Percentiles rank a stretch among this genome's conserved stretches.
These are phyloP conservation scores for Heliconius hewitsoni DNA, from an alignment of 1,140 invertebrate species.

Conservation along the genomic window DNA sequence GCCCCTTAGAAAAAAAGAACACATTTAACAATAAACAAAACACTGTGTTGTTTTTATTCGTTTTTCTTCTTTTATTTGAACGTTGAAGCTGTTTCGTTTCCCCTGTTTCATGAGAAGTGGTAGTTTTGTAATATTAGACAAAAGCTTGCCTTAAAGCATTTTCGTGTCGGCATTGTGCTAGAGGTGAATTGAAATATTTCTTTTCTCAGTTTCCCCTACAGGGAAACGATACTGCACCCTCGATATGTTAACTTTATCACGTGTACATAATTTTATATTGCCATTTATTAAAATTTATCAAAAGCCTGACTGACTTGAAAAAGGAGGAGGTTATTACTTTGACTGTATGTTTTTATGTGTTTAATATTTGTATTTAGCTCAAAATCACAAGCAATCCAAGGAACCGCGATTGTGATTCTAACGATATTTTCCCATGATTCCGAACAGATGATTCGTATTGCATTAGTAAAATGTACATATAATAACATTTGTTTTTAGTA, in stretches of 20 bases:
- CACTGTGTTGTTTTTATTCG: not conserved
- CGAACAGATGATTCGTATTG: too few species aligned
- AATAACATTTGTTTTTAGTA: too few species aligned
- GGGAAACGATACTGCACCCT: slow-evolving; percentile 31
- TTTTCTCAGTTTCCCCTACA: slow-evolving; percentile 26
- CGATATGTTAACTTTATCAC: slow-evolving; percentile 34
- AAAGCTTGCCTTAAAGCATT: slow-evolving; percentile 40
- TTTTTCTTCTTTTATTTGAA: slow-evolving; percentile 13
- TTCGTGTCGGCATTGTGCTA: slow-evolving; percentile 38
- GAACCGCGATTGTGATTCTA: too few species aligned
- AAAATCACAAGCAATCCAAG: not conserved
- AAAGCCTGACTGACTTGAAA: not conserved
- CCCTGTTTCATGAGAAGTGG: slow-evolving; percentile 20
- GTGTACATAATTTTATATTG: slow-evolving; percentile 29
- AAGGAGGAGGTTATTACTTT: too few species aligned
- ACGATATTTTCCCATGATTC: too few species aligned
- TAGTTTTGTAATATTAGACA: slow-evolving; percentile 34
- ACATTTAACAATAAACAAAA: slow-evolving; percentile 4
- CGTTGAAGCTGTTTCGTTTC: slow-evolving; percentile 3
- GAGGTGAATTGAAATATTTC: slow-evolving; percentile 41
- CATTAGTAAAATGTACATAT: too few species aligned
- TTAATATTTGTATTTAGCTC: not conserved
- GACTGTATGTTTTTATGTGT: not conserved
- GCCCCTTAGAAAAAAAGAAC: not conserved
- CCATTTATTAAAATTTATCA: slow-evolving; percentile 25